Evolutionary conservation across 2,797 vertebrate genomes (phyloP), one percentile per base, ranked within the genome.

Genomic region (Sebastolobus altivelis): DNA sequence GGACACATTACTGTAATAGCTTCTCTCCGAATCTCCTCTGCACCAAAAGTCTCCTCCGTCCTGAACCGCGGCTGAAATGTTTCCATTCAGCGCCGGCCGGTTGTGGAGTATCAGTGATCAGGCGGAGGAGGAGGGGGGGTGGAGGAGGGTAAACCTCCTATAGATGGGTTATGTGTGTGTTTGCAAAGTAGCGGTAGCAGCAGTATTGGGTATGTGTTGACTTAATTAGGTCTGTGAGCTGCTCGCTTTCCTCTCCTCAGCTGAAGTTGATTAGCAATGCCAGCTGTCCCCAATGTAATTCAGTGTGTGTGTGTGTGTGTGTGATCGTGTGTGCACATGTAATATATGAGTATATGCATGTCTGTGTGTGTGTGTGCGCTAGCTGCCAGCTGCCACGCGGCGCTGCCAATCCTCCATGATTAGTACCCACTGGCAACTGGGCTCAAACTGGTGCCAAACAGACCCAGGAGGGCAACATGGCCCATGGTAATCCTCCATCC

Each of bases 381-480:
- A 76, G 90, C 82, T 95, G 94, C 95, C 96, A 96, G 95, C 95
- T 96, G 96, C 95, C 95, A 94, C 55, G 87, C 90, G 73, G 94
- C 75, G 93, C 94, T 95, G 96, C 95, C 95, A 96, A 96, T 95
- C 94, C 94, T 95, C 95, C 94, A 95, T 95, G 95, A 96, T 96
- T 95, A 96, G 95, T 96, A 95, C 95, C 95, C 94, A 95, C 94
- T 96, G 95, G 96, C 95, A 96, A 96, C 95, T 95, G 95, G 94
- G 94, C 94, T 89, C 93, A 91, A 91, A 94, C 93, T 93, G 93
- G 94, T 95, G 95, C 95, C 95, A 95, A 96, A 91, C 95, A 95
- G 93, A 95, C 93, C 94, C 92, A 94, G 94, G 93, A 95, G 93
- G 93, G 93, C 88, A 94, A 92, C 91, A 93, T 92, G 90, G 93